A percentile compares a stretch with the other conserved stretches of the same genome.
These are phyloP conservation scores for Mobula hypostoma DNA, from an alignment of 2,113 vertebrate species.

Conservation along the genomic window DNA sequence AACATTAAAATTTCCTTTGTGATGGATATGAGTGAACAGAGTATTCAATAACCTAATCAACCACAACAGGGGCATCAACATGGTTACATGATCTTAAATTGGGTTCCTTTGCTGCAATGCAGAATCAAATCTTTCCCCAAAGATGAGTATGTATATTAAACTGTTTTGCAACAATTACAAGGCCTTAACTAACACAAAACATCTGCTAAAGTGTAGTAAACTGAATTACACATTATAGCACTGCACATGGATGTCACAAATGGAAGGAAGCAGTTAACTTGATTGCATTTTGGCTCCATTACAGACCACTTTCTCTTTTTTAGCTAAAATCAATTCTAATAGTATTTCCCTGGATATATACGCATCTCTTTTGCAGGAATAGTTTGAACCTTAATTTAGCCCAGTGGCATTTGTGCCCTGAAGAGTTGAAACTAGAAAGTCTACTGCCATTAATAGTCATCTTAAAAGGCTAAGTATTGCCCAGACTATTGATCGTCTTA, in stretches of 20 bases:
- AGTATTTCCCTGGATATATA: background rate
- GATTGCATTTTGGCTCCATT: background rate
- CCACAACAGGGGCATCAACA: background rate
- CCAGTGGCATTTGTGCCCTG: background rate
- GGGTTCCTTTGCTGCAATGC: background rate
- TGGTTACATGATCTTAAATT: background rate
- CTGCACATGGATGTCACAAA: background rate
- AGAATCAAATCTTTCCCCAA: background rate
- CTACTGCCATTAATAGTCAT: too few relatives aligned
- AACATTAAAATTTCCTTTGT: background rate
- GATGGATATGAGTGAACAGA: background rate
- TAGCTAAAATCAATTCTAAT: slow-evolving; percentile 9
- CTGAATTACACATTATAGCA: background rate
- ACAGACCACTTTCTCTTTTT: background rate
- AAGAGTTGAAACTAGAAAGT: background rate
- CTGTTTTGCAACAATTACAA: background rate
- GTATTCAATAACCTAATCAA: background rate
- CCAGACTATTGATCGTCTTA: background rate
- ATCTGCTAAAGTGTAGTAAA: background rate
- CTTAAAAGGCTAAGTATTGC: background rate
- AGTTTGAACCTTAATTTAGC: background rate
- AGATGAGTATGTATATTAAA: background rate
- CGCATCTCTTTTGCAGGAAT: background rate
- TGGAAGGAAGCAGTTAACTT: background rate
- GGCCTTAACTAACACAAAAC: background rate